Evolutionary conservation across 2,888 invertebrate genomes (phyloP), one percentile per base, ranked within the genome.

Genomic region (Apamea monoglypha): DNA sequence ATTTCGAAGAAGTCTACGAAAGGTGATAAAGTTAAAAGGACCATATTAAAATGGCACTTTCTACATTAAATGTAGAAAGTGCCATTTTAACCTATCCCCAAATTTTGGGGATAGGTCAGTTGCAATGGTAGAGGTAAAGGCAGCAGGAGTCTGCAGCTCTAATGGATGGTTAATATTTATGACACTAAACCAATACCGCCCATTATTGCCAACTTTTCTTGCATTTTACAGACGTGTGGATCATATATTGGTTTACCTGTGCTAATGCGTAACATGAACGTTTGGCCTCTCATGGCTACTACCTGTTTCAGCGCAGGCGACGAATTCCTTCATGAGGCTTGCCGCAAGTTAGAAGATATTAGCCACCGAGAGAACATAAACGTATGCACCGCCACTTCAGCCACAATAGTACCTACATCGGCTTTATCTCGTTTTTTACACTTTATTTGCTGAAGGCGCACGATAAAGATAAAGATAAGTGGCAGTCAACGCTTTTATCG

Each of bases 391-490:
- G 91, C 92, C 93, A 94, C 89, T 92, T 92, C 91, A 92, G 90
- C 91, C 88, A 92, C 93, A 94, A 91, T 94, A 89, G 94, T 95
- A 93, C 92, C 91, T 93, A 93, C 92, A 91, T 93, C 88, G 91
- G 90, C 90, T 94, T 96, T 96, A 96, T 96, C 96, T 96, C 94
- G 94, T 95, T 96, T 96, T 95, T 96, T 96, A 95, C 94, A 95
- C 92, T 95, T 96, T 96, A 96, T 96, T 96, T 96, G 96, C 94
- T 94, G 94, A 96, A 96, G 96, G 96, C 95, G 95, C 94, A 94
- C 96, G 96, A 96, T 96, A 95, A 95, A 94, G 95, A 94, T 95
- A 95, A 93, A 94, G 96, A 95, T 96, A 96, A 96, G 95, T 95
- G 94, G 94, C 92, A 93, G 94, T 93, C 93, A 93, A 94, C 94